Base-by-base conservation (phyloP, 2,888 invertebrate species). In the Apotomis turbidana region DNA sequence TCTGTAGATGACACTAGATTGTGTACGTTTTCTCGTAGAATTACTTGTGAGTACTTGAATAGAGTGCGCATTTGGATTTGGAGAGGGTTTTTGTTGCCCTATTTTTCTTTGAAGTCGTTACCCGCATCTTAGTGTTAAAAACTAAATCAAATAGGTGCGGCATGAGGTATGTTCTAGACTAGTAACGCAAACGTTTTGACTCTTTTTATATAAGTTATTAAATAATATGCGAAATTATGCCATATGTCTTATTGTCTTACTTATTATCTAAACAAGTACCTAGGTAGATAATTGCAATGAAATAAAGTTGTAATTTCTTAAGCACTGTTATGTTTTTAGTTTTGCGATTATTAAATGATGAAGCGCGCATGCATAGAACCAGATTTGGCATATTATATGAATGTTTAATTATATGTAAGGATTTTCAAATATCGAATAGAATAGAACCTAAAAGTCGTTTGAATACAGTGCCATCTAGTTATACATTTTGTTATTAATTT, bases 401-500 rank as follows among this genome's bases (percentile, higher is more conserved):
- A 61, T 46, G 15, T 60, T 60, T 59, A 38, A 41, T 46, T 15
- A 15, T 15, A 15, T 15, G 9, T 41, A 9, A 15, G 6, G 46
- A 5, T 10, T 44, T 15, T 49, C 49, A 44, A 61, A 44, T 46
- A 27, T 5, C 10, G 46, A 36, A 51, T 41, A 6, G 5, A 27
- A 62, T 49, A 46, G 27, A 62, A 27, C 36, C 10, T 44, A 49
- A 55, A 27, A 66, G 44, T 57, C 8, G 55, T 66, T 66, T 66
- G 9, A 55, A 15, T 5, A 64, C 12, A 57, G 66, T 66, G 66
- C 66, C 66, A 57, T 66, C 66, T 66, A 66, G 55, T 66, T 55
- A 44, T 46, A 36, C 27, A 66, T 9, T 4, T 44, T 44, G 1
- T 44, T 44, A 44, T 27, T 27, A 27, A 27, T 27, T 27, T 41